Percentiles rank a stretch among this genome's conserved stretches.
Evolutionary conservation across 2,797 vertebrate genomes (phyloP).

Genomic region (Xyrichtys novacula): DNA sequence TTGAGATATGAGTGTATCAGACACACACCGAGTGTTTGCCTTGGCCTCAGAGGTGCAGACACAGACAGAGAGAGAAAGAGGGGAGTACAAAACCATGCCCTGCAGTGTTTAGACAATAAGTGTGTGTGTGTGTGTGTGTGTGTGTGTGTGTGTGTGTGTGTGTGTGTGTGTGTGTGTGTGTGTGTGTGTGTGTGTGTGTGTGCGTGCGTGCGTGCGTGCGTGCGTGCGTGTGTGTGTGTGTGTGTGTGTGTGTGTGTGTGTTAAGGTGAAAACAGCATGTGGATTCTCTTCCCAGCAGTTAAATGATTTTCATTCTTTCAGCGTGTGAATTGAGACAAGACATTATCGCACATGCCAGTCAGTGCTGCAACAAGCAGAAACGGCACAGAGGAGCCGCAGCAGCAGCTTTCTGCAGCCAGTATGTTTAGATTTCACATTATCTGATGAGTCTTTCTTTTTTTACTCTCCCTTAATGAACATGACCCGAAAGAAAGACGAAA

Average conservation of each 20-base stretch:
- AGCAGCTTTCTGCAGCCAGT: slow-evolving; percentile 12
- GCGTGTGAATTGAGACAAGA: slow-evolving; percentile 71
- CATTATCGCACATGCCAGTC: slow-evolving; percentile 64
- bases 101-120: slow-evolving; percentile 70
- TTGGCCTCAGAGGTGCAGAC: slow-evolving; percentile 75
- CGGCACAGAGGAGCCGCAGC: slow-evolving; percentile 20
- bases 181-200: slow-evolving; percentile 4
- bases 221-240: too few species aligned
- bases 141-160: slow-evolving; percentile 1
- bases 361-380: slow-evolving; percentile 40
- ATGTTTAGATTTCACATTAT: slow-evolving; percentile 26
- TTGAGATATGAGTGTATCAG: slow-evolving; percentile 64
- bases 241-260: slow-evolving; percentile 12
- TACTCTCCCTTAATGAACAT: slow-evolving; percentile 9
- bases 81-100: slow-evolving; percentile 65
- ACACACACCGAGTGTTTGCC: slow-evolving; percentile 73
- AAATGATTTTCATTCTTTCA: slow-evolving; percentile 79
- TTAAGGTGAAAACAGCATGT: slow-evolving; percentile 26
- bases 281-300: slow-evolving; percentile 62
- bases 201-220: neutral
- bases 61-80: slow-evolving; percentile 62
- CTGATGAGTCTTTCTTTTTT: slow-evolving; percentile 3
- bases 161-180: slow-evolving; percentile 6
- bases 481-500: neutral
- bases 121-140: slow-evolving; percentile 1